phyloP scores from a whole-genome alignment of 2,113 vertebrate genomes.

The Phyllostomus hastatus region DNA sequence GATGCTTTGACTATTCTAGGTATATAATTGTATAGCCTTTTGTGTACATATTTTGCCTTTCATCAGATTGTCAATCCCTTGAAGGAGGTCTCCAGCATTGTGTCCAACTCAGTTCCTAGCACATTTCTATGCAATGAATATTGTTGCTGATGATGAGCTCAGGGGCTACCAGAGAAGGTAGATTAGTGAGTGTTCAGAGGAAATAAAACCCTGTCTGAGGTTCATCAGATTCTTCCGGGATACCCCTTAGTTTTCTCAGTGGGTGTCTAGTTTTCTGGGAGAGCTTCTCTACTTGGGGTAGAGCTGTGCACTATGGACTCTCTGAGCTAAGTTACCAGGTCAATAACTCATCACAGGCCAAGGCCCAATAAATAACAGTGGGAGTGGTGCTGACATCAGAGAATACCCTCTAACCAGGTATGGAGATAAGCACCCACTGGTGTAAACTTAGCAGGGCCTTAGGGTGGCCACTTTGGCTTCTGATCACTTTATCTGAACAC shows the following conservation, averaged over 20 bases:
- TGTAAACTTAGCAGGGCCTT: not conserved
- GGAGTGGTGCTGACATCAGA: not conserved
- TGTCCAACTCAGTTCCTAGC: not conserved
- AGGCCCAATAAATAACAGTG: not conserved
- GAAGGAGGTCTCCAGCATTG: not conserved
- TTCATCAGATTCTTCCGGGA: not conserved
- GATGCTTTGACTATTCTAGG: not conserved
- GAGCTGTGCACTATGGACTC: not conserved
- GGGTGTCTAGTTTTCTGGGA: not conserved
- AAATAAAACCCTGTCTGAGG: not conserved
- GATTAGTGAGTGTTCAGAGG: not conserved
- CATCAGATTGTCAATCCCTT: not conserved
- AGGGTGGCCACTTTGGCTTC: not conserved
- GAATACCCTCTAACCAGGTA: not conserved
- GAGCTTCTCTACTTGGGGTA: not conserved
- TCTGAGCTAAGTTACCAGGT: not conserved
- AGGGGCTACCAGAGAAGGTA: not conserved
- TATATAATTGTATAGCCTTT: conserved; percentile 12
- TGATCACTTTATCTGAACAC: not conserved
- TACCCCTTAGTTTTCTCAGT: not conserved
- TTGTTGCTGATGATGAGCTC: not conserved
- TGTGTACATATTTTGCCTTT: not conserved
- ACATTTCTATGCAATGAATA: not conserved
- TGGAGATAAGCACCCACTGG: not conserved
- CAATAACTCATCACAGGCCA: not conserved